Percentiles rank a stretch among this genome's conserved stretches.
These are phyloP conservation scores for Aldrovandia affinis DNA, from an alignment of 2,797 vertebrate species.

Conservation along the genomic window DNA sequence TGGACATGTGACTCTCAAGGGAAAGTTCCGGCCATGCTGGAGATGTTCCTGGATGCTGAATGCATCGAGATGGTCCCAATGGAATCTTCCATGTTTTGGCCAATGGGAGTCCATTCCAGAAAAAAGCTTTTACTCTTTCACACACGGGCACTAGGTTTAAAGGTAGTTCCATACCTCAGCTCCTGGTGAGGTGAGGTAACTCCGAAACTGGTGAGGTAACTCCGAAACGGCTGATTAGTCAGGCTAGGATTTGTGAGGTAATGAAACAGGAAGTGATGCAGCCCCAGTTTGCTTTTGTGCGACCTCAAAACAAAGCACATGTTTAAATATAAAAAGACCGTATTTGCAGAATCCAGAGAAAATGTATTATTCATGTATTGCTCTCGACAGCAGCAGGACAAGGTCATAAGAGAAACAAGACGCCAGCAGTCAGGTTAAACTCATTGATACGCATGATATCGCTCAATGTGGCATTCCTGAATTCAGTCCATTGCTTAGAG, in stretches of 20 bases:
- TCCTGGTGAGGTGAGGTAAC: conserved; percentile 4
- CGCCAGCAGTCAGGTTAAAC: conserved; percentile 20
- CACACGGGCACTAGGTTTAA: not conserved
- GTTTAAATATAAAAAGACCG: not conserved
- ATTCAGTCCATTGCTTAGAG: conserved; percentile 10
- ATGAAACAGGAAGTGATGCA: not conserved
- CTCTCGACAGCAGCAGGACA: conserved; percentile 1
- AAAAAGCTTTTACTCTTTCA: not conserved
- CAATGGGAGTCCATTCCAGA: not conserved
- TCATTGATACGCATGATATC: conserved; percentile 14
- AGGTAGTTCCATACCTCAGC: not conserved
- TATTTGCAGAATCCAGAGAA: conserved; percentile 4
- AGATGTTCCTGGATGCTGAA: not conserved
- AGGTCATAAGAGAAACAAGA: conserved; percentile 14
- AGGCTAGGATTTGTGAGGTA: not conserved
- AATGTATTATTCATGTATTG: conserved; percentile 31
- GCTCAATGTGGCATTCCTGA: not conserved
- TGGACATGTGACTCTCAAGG: not conserved
- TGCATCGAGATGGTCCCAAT: not conserved
- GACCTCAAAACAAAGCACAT: conserved; percentile 16
- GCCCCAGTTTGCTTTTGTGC: not conserved
- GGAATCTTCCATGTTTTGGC: not conserved
- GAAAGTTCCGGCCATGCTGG: not conserved
- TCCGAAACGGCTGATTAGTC: not conserved
- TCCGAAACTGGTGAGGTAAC: not conserved